phyloP scores from a whole-genome alignment of 2,797 vertebrate species.

The Halcyon smyrnensis region DNA sequence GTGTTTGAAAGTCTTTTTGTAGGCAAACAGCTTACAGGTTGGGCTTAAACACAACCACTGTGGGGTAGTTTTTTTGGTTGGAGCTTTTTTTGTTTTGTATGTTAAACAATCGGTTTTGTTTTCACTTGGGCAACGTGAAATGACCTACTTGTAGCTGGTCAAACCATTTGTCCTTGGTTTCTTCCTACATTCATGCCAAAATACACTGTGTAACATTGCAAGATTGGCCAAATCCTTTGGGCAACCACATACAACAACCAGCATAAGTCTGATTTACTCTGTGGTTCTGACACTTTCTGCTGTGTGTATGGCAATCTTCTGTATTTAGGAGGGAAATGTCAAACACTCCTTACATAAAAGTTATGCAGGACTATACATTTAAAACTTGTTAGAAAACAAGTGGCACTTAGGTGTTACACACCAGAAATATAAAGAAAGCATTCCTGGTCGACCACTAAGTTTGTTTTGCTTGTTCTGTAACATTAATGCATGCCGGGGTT shows the following conservation, averaged over 20 bases:
- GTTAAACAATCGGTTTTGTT: background rate
- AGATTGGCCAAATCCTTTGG: background rate
- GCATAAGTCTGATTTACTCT: background rate
- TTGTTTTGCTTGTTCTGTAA: background rate
- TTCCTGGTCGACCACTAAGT: background rate
- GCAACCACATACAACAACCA: background rate
- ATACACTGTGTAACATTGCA: background rate
- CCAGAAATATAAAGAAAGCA: background rate
- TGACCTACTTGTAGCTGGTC: background rate
- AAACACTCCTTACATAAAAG: background rate
- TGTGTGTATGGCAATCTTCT: background rate
- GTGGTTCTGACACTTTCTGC: background rate
- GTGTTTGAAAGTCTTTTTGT: background rate
- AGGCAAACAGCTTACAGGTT: background rate
- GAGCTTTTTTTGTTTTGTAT: rapidly evolving
- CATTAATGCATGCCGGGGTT: background rate
- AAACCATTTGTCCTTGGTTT: background rate
- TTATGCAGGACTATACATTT: background rate
- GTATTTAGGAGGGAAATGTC: background rate
- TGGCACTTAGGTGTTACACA: background rate
- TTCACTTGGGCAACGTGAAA: background rate
- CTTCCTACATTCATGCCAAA: background rate
- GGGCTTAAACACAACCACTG: background rate
- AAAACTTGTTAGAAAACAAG: background rate
- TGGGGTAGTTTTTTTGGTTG: background rate